phyloP scores from a whole-genome alignment of 1,140 invertebrate species.

The Triops longicaudatus region DNA sequence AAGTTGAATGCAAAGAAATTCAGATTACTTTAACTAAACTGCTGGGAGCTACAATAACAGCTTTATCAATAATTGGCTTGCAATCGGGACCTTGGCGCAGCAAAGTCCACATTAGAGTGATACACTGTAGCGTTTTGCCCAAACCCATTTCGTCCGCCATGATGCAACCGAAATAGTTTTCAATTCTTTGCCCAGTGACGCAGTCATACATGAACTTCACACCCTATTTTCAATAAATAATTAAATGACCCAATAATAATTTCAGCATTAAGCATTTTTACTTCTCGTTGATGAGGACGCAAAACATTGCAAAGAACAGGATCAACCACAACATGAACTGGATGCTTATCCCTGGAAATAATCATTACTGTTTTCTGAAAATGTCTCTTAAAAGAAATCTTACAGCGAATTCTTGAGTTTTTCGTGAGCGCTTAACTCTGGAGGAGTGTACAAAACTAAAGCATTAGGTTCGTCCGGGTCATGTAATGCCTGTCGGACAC shows the following conservation, averaged over 20 bases:
- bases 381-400: slow-evolving; percentile 32
- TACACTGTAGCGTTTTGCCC: slow-evolving; percentile 97
- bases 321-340: slow-evolving; percentile 91
- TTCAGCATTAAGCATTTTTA: slow-evolving; percentile 34
- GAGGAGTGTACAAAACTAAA: slow-evolving; percentile 79
- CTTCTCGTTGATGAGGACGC: slow-evolving; percentile 94
- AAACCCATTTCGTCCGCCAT: slow-evolving; percentile 99
- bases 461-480: slow-evolving; percentile 92
- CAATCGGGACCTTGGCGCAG: slow-evolving; percentile 64
- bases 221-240: slow-evolving; percentile 48
- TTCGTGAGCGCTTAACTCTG: slow-evolving; percentile 70
- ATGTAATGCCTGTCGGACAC: slow-evolving; percentile 65
- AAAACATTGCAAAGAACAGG: slow-evolving; percentile 81
- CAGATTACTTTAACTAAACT: slow-evolving; percentile 75
- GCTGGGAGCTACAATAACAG: slow-evolving; percentile 90
- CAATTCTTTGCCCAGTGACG: slow-evolving; percentile 85
- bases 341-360: slow-evolving; percentile 47
- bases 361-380: slow-evolving; percentile 24
- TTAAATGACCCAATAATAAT: slow-evolving; percentile 22
- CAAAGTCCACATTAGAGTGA: slow-evolving; percentile 92
- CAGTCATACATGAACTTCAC: slow-evolving; percentile 99
- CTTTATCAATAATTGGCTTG: slow-evolving; percentile 56
- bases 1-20: neutral
- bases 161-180: slow-evolving; percentile 83
- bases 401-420: slow-evolving; percentile 64